Evolutionary conservation across 2,113 vertebrate genomes (phyloP).

Genomic region (Corythoichthys haematopterus): DNA sequence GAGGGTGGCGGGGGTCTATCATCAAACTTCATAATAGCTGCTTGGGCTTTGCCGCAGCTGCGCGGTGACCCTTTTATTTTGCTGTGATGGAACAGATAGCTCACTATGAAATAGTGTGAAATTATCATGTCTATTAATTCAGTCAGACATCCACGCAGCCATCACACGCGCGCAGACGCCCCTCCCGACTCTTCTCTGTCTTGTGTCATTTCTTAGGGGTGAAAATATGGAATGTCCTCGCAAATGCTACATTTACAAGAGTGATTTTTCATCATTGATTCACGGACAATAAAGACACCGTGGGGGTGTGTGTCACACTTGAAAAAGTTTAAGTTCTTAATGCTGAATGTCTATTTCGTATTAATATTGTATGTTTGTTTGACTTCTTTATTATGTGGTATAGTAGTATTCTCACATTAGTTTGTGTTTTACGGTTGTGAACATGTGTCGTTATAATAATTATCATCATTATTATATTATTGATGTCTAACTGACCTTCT

Average conservation of each 20-base stretch:
- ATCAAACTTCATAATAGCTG: constrained; percentile 91
- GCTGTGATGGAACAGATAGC: constrained; percentile 87
- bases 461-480: constrained; percentile 7
- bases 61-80: constrained; percentile 87
- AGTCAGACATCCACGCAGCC: constrained; percentile 81
- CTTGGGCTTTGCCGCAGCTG: constrained; percentile 88
- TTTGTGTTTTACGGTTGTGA: background rate
- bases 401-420: background rate
- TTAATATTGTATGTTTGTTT: background rate
- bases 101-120: constrained; percentile 91
- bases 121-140: constrained; percentile 99
- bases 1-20: constrained; percentile 73
- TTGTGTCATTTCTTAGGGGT: constrained; percentile 70
- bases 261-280: constrained; percentile 63
- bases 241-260: constrained; percentile 71
- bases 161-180: constrained; percentile 32
- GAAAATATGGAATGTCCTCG: constrained; percentile 80
- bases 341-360: background rate
- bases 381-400: background rate
- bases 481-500: background rate
- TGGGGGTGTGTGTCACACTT: background rate
- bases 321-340: background rate
- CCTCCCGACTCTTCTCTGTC: constrained; percentile 45
- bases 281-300: constrained; percentile 47
- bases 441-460: constrained; percentile 3